Evolutionary conservation across 2,797 vertebrate species (phyloP), one percentile per base, ranked within the genome.

Genomic region (Scyliorhinus canicula): DNA sequence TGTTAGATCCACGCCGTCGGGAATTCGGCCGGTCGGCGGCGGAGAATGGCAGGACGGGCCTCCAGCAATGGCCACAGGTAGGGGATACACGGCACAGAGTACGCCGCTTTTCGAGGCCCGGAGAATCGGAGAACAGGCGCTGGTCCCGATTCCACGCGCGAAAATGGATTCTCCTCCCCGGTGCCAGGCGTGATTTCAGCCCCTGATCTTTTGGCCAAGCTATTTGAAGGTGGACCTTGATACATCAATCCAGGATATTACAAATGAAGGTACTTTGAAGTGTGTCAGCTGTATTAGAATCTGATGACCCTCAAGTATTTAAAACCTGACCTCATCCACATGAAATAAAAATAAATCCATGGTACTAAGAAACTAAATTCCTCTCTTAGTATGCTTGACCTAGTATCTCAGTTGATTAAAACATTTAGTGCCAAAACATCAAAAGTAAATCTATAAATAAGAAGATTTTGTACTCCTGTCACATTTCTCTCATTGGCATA

Each of bases 291-390:
- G 60, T 40, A 28, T 93, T 50, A n/a, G 31, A 14, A 57, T 11
- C 31, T 11, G 69, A 11, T 67, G 47, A 52, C 26, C 47, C 65
- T 26, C 93, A 93, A 31, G 63, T 50, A 69, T 52, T 47, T 50
- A 71, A 28, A 50, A 28, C 44, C 63, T 52, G 65, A 71, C 6
- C 47, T 31, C 28, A 5, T 21, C 40, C 67, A 71, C 67, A 19
- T 93, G 44, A 93, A 52, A 93, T 21, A 44, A n/a, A 93, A n/a
- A 93, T 47, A 44, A 47, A 93, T 93, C 60, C 24, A 60, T 44
- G n/a, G 65, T 63, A 11, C n/a, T 2, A n/a, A 44, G 57, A 21
- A 28, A 57, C 52, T 28, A 88, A 88, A 52, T 12, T 14, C 52
- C 47, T 85, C 44, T 84, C 77, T 79, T 19, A 79, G 40, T 79